Evolutionary conservation across 2,113 vertebrate genomes (phyloP).

Genomic region (Ictalurus furcatus): DNA sequence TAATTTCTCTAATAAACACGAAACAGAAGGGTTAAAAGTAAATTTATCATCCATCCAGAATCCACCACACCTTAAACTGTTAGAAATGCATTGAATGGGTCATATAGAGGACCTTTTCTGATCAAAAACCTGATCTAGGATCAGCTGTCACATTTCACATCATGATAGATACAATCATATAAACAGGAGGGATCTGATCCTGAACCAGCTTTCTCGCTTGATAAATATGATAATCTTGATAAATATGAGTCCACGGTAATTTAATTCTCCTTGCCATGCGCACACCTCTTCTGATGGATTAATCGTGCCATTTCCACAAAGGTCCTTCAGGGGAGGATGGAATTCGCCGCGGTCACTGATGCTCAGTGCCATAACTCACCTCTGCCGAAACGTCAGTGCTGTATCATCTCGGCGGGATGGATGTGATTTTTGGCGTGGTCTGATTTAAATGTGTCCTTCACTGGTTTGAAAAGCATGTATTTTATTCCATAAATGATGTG

Average conservation of each 20-base stretch:
- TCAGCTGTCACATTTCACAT: constrained; percentile 17
- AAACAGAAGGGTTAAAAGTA: constrained; percentile 12
- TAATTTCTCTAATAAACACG: constrained; percentile 19
- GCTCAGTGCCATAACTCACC: constrained; percentile 91
- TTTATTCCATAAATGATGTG: constrained; percentile 61
- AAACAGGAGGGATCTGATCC: constrained; percentile 13
- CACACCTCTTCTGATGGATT: constrained; percentile 82
- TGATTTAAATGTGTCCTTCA: constrained; percentile 84
- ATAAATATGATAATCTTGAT: constrained; percentile 45
- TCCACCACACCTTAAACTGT: constrained; percentile 29
- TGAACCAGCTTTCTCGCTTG: constrained; percentile 32
- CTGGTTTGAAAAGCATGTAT: constrained; percentile 89
- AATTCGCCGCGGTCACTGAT: constrained; percentile 89
- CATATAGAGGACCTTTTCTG: constrained; percentile 11
- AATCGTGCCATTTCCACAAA: constrained; percentile 87
- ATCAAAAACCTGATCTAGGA: constrained; percentile 21
- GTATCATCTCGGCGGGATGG: constrained; percentile 88
- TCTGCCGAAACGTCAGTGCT: constrained; percentile 88
- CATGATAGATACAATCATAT: constrained; percentile 5
- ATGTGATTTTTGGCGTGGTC: constrained; percentile 81
- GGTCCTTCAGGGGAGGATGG: constrained; percentile 82
- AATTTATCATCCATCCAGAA: constrained; percentile 23
- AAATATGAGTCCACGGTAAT: constrained; percentile 46
- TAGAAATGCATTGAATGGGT: constrained; percentile 1
- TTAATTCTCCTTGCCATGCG: constrained; percentile 49